Conservation (phyloP, 1,140 invertebrate species). For the Diachasma alloeum region DNA sequence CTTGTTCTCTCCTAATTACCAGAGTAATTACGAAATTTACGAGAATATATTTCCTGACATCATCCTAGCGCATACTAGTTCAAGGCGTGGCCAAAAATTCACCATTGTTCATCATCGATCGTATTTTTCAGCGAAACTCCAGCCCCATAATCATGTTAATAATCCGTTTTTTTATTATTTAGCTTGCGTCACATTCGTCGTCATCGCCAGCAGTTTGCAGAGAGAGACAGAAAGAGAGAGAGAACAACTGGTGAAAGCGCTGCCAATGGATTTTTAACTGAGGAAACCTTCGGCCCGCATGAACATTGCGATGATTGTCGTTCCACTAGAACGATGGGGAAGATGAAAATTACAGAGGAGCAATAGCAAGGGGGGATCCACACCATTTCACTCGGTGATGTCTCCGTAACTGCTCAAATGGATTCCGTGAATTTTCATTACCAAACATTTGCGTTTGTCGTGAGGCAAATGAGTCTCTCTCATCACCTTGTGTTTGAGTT, state of each 20-base stretch:
- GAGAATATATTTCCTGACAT: constrained; percentile 1
- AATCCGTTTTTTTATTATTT: neutral
- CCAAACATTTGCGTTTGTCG: neutral
- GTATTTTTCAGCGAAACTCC: neutral
- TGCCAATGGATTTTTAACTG: neutral
- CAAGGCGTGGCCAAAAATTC: neutral
- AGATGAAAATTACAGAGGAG: constrained; percentile 13
- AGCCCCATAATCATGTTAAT: neutral
- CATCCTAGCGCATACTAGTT: neutral
- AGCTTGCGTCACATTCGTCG: neutral
- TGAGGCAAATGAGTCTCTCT: neutral
- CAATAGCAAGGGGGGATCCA: neutral
- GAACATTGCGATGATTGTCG: neutral
- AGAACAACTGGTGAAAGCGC: constrained; percentile 1
- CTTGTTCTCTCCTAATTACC: neutral
- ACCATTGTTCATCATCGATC: neutral
- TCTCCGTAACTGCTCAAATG: neutral
- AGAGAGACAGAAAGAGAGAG: neutral
- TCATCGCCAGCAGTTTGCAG: neutral
- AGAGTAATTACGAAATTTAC: neutral
- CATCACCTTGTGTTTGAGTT: neutral
- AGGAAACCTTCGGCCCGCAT: neutral
- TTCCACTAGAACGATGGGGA: constrained; percentile 26
- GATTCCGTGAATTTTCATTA: neutral
- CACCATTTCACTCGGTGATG: constrained; percentile 3